These are phyloP conservation scores for Criorhina ranunculi DNA, from an alignment of 2,888 invertebrate genomes.

Conservation along the genomic window DNA sequence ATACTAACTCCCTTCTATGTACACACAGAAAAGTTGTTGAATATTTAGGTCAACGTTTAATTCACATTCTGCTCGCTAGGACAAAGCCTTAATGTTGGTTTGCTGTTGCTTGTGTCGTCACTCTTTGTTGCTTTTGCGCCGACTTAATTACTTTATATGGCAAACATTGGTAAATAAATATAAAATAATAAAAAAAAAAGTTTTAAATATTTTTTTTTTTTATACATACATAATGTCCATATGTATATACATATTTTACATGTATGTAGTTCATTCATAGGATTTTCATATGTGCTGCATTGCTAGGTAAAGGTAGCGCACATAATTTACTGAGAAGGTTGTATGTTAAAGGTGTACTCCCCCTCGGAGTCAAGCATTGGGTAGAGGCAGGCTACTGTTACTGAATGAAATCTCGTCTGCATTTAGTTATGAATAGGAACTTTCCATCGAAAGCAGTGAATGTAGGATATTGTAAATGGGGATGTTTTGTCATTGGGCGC, in stretches of 20 bases:
- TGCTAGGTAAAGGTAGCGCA: not conserved
- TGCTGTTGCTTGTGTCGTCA: slow-evolving; percentile 10
- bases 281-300: slow-evolving; percentile 26
- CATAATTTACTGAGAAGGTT: slow-evolving; percentile 20
- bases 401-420: slow-evolving; percentile 57
- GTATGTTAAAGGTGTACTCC: slow-evolving; percentile 51
- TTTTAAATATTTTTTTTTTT: slow-evolving; percentile 8
- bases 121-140: slow-evolving; percentile 31
- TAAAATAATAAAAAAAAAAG: slow-evolving; percentile 1
- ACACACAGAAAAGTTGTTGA: slow-evolving; percentile 60
- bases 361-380: not conserved
- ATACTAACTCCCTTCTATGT: slow-evolving; percentile 43
- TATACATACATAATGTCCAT: too few relatives aligned
- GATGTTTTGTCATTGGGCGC: slow-evolving; percentile 5
- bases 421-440: slow-evolving; percentile 53
- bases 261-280: slow-evolving; percentile 27
- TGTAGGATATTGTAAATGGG: not conserved
- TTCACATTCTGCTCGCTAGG: slow-evolving; percentile 56
- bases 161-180: slow-evolving; percentile 30
- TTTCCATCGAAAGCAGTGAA: slow-evolving; percentile 33
- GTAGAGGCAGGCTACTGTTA: slow-evolving; percentile 27
- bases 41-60: slow-evolving; percentile 72
- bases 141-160: slow-evolving; percentile 50
- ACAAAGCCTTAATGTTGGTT: slow-evolving; percentile 29
- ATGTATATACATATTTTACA: too few relatives aligned